Evolutionary conservation across 2,888 invertebrate genomes (phyloP), one percentile per base, ranked within the genome.

Genomic region (Maniola hyperantus): DNA sequence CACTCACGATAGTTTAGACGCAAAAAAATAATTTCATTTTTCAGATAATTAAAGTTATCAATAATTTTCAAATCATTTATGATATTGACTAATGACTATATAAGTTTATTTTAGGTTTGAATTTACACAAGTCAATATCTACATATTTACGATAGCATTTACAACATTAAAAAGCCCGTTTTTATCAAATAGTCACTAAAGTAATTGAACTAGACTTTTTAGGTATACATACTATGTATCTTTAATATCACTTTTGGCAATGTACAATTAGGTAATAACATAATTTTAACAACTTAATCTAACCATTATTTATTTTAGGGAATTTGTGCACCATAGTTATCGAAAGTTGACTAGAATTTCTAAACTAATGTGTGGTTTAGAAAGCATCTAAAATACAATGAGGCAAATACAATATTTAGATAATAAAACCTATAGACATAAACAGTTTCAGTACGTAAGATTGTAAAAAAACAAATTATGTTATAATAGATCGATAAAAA

Each of bases 201-300:
- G 69, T 75, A 74, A 46, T 60, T 64, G 63, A 64, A 66, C 26
- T 59, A 60, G 48, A 63, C 33, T 5, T 65, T 60, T 66, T 64
- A 64, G 60, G 11, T 26, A 42, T 6, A 57, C 20, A 57, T 77
- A 79, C 81, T 84, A 88, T 39, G 39, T 39, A 39, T 60, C 70
- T 76, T 81, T 88, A 88, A 79, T 88, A 88, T 88, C 88, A 88
- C 88, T 83, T 87, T 83, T 77, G 74, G 75, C 73, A 69, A 66
- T 70, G 68, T 67, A 51, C 57, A 69, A 59, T 71, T 57, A 61
- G 62, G n/a, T 64, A 34, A 34, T 60, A 36, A 44, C 13, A 44
- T 26, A 58, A 42, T 18, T 36, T 15, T 42, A 58, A 59, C 46
- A 46, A 57, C 57, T 57, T 57, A 57, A 20, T 42, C 46, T 59